Conservation (phyloP, 64 coral and sea anemone species). For the Stichodactyla helianthus region DNA sequence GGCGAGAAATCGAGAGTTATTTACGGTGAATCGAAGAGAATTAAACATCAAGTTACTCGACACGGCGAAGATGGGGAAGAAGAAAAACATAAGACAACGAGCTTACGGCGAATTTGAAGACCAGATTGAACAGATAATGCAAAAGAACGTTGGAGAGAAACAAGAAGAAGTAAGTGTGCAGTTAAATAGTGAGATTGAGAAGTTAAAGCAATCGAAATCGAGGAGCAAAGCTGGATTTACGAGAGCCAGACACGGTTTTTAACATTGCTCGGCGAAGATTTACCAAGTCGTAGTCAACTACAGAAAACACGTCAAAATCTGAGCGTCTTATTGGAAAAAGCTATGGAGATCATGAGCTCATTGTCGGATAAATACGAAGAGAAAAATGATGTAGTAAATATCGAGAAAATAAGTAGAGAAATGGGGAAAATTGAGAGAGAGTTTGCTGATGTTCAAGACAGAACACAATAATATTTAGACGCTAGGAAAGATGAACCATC, state of each 20-base stretch:
- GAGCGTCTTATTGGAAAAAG: not conserved
- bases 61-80: not conserved
- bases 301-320: not conserved
- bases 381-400: not conserved
- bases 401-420: not conserved
- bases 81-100: not conserved
- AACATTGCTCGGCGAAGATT: not conserved
- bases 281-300: slow-evolving; percentile 16
- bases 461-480: not conserved
- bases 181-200: not conserved
- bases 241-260: slow-evolving; percentile 19
- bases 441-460: slow-evolving; percentile 3
- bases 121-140: not conserved
- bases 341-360: slow-evolving; percentile 12
- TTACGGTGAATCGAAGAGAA: not conserved
- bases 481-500: not conserved
- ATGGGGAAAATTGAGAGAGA: not conserved
- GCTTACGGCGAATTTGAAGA: slow-evolving; percentile 1
- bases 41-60: not conserved
- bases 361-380: slow-evolving; percentile 2
- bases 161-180: not conserved
- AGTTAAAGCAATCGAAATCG: slow-evolving; percentile 21
- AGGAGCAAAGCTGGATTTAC: slow-evolving; percentile 22
- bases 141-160: not conserved
- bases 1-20: not conserved